Conservation (phyloP, 1,140 invertebrate genomes). For the Habropoda laboriosa region DNA sequence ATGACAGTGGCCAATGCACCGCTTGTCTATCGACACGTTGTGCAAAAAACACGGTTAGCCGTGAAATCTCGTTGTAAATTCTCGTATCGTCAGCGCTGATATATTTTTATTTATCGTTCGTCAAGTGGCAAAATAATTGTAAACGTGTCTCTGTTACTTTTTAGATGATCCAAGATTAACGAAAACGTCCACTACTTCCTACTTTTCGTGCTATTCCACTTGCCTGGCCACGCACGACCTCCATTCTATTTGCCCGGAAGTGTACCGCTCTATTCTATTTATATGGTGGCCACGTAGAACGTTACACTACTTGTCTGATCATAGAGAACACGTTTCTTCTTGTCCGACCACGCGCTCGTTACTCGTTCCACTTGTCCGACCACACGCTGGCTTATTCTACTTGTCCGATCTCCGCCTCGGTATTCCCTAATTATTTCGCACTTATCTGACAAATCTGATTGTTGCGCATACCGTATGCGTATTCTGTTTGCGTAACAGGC, state of each 20-base stretch:
- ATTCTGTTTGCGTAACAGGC: not conserved
- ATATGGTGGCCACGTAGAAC: not conserved
- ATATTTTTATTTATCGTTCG: not conserved
- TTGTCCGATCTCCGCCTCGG: not conserved
- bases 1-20: conserved; percentile 1
- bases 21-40: not conserved
- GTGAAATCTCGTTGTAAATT: not conserved
- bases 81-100: not conserved
- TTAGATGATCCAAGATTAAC: not conserved
- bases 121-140: not conserved
- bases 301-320: conserved; percentile 6
- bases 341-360: not conserved
- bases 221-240: not conserved
- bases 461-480: not conserved
- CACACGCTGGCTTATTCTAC: not conserved
- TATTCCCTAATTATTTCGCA: not conserved
- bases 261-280: not conserved
- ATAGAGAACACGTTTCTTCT: conserved; percentile 6
- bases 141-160: not conserved
- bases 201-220: not conserved
- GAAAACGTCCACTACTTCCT: not conserved
- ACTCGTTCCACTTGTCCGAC: not conserved
- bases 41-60: not conserved
- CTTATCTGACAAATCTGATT: not conserved
- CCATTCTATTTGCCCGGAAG: not conserved